phyloP scores from a whole-genome alignment of 1,140 invertebrate genomes.

The Ceratoteleas bidentatus region DNA sequence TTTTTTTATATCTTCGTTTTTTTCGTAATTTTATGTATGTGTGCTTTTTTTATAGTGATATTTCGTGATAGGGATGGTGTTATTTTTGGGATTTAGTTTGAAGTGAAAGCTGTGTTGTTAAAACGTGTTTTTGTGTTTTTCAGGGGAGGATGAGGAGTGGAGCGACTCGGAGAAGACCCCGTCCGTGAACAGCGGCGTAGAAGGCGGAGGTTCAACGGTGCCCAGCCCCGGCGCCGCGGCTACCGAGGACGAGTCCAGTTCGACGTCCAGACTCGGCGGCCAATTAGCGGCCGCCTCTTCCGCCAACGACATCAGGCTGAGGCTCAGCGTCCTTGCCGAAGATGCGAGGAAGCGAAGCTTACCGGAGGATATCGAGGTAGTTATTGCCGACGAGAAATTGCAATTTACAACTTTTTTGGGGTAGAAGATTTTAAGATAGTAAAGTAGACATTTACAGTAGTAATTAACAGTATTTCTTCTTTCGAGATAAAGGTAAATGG shows the following conservation, averaged over 20 bases:
- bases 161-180: conserved; percentile 80
- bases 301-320: conserved; percentile 74
- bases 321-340: conserved; percentile 75
- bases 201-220: conserved; percentile 77
- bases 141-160: conserved; percentile 82
- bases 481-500: no score
- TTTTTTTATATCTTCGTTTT: conserved; percentile 15
- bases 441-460: no score
- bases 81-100: no score
- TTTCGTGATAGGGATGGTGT: no score
- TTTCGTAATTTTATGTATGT: no score
- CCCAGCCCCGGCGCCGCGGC: conserved; percentile 75
- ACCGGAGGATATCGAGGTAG: conserved; percentile 77
- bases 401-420: no score
- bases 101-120: no score
- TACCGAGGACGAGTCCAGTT: conserved; percentile 74
- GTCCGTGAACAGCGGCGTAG: conserved; percentile 79
- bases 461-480: no score
- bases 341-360: conserved; percentile 75
- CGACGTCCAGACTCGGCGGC: conserved; percentile 71
- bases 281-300: conserved; percentile 64
- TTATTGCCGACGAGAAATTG: no score
- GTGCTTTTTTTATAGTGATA: no score
- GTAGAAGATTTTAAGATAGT: no score
- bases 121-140: no score